Evolutionary conservation across 2,113 vertebrate genomes (phyloP).

Genomic region (Peromyscus polionotus): DNA sequence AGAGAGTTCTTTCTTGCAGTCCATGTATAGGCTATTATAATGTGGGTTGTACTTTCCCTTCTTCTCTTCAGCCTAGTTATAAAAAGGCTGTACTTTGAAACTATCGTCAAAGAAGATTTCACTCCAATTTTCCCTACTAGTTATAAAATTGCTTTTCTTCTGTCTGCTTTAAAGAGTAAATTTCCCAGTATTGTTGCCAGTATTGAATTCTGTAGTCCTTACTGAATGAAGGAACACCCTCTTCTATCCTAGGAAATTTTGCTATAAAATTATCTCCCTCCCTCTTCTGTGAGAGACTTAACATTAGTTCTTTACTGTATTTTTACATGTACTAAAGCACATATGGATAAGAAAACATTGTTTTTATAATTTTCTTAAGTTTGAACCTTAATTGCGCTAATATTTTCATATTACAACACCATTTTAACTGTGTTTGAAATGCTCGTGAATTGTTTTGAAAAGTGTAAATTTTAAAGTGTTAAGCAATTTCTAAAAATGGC

Average conservation of each 20-base stretch:
- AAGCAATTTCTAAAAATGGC: constrained; percentile 30
- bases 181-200: constrained; percentile 35
- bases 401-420: constrained; percentile 41
- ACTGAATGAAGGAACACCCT: neutral
- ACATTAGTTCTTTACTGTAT: neutral
- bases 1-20: neutral
- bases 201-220: neutral
- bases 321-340: neutral
- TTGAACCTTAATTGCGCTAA: neutral
- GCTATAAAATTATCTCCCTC: neutral
- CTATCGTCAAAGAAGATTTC: constrained; percentile 41
- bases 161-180: neutral
- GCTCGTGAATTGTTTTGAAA: neutral
- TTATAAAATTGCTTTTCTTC: constrained; percentile 39
- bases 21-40: neutral
- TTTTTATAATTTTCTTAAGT: neutral
- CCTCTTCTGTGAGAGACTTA: neutral
- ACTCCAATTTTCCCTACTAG: neutral
- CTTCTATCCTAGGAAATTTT: neutral
- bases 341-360: neutral
- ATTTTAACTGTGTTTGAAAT: neutral
- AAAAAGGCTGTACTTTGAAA: constrained; percentile 41
- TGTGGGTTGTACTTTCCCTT: constrained; percentile 23
- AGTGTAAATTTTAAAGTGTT: neutral
- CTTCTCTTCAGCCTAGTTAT: constrained; percentile 16